Percentiles rank a stretch among this genome's conserved stretches.
Evolutionary conservation across 30 jellyfish, hydroid and myxozoan genomes (phyloP).

Genomic region (Aurelia aurita): DNA sequence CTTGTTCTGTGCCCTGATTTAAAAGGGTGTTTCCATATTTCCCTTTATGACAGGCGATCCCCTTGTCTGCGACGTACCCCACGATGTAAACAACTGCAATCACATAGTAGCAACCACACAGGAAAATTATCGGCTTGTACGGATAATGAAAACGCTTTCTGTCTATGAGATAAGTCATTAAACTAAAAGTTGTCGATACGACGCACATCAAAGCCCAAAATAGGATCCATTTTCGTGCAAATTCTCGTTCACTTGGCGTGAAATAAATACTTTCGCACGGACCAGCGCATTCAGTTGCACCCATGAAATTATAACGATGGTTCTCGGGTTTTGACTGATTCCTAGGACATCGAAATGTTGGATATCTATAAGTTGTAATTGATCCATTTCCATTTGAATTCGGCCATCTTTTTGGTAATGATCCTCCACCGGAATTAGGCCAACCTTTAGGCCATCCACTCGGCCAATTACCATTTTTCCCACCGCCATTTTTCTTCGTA

Average conservation of each 20-base stretch:
- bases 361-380: neutral
- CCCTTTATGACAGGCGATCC: conserved; percentile 86
- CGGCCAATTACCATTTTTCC: neutral
- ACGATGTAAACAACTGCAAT: conserved; percentile 86
- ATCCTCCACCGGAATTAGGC: neutral
- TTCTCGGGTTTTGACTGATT: conserved; percentile 79
- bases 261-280: conserved; percentile 85
- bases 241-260: conserved; percentile 83
- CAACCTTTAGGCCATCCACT: neutral
- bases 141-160: conserved; percentile 96
- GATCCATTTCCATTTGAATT: neutral
- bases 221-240: conserved; percentile 95
- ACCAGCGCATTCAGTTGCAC: conserved; percentile 88
- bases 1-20: conserved; percentile 98
- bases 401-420: neutral
- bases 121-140: conserved; percentile 91
- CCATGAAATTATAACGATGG: conserved; percentile 92
- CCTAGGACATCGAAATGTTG: conserved; percentile 78
- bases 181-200: conserved; percentile 90
- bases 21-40: conserved; percentile 56
- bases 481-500: neutral
- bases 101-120: conserved; percentile 94
- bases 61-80: conserved; percentile 88
- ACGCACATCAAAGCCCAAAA: conserved; percentile 95
- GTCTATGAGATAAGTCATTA: conserved; percentile 89